Evolutionary conservation across 2,113 vertebrate species (phyloP).

Genomic region (Cromileptes altivelis): DNA sequence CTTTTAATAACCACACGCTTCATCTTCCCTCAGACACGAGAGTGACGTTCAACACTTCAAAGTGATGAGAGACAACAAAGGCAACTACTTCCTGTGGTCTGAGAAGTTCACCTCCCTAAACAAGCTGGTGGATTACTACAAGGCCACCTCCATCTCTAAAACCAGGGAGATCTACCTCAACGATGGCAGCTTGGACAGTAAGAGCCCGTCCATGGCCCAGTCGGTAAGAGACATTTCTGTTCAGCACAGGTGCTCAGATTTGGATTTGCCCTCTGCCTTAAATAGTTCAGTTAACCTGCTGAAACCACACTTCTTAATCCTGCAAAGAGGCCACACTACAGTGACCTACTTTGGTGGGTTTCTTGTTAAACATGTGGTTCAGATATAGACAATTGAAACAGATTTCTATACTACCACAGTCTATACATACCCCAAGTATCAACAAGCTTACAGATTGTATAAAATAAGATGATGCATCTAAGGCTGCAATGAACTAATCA

Average conservation of each 20-base stretch:
- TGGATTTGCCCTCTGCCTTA: background rate
- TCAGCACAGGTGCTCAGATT: background rate
- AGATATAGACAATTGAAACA: too few species aligned
- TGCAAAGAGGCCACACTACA: background rate
- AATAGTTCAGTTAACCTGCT: background rate
- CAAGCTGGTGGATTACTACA: constrained; percentile 96
- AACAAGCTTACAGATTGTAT: background rate
- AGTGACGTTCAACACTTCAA: constrained; percentile 97
- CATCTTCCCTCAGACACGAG: constrained; percentile 87
- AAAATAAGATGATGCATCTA: too few species aligned
- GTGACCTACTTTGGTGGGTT: background rate
- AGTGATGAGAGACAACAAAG: constrained; percentile 93
- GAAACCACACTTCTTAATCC: background rate
- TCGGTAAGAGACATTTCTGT: constrained; percentile 14
- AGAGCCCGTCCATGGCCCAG: constrained; percentile 16
- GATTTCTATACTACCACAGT: background rate
- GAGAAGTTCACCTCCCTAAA: constrained; percentile 96
- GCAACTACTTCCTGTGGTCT: constrained; percentile 94
- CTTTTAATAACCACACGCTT: background rate
- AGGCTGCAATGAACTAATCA: too few species aligned
- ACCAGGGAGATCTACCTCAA: constrained; percentile 92
- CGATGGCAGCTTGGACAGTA: constrained; percentile 82
- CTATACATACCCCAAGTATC: background rate
- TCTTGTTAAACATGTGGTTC: too few species aligned
- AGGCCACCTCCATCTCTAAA: constrained; percentile 91